Conservation (phyloP, 2,888 invertebrate genomes). For the Nomada fucata region DNA sequence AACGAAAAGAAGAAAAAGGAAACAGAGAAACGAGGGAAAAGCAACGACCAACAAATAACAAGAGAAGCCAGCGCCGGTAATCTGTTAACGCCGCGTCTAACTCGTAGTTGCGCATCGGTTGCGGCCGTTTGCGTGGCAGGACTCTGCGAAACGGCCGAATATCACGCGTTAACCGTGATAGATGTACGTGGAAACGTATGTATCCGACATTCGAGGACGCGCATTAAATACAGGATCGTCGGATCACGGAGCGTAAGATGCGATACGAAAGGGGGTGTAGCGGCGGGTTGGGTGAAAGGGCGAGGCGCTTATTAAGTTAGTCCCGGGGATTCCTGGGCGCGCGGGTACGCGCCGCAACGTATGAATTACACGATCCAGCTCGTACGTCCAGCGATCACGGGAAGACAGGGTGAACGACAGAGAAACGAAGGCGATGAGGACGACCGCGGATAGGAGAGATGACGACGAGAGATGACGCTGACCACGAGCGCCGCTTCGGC, state of each 20-base stretch:
- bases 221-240: slow-evolving; percentile 56
- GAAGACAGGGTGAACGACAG: slow-evolving; percentile 11
- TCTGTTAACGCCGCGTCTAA: slow-evolving; percentile 46
- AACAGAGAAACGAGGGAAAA: no score
- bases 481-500: slow-evolving; percentile 33
- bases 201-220: slow-evolving; percentile 35
- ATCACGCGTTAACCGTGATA: slow-evolving; percentile 48
- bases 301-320: slow-evolving; percentile 80
- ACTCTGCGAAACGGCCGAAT: slow-evolving; percentile 48
- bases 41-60: slow-evolving; percentile 1
- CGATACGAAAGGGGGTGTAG: background rate
- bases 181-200: slow-evolving; percentile 23
- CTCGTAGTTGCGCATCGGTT: slow-evolving; percentile 44
- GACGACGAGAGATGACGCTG: slow-evolving; percentile 61
- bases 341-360: slow-evolving; percentile 42
- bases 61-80: slow-evolving; percentile 31
- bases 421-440: slow-evolving; percentile 47
- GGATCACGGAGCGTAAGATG: background rate
- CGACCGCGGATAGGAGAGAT: slow-evolving; percentile 41
- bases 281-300: slow-evolving; percentile 58
- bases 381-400: slow-evolving; percentile 46
- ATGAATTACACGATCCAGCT: slow-evolving; percentile 61
- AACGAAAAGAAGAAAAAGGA: no score
- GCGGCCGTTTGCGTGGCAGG: slow-evolving; percentile 32
- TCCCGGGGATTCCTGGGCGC: slow-evolving; percentile 74